phyloP scores from a whole-genome alignment of 1,140 invertebrate species.

The Nylanderia fulva region DNA sequence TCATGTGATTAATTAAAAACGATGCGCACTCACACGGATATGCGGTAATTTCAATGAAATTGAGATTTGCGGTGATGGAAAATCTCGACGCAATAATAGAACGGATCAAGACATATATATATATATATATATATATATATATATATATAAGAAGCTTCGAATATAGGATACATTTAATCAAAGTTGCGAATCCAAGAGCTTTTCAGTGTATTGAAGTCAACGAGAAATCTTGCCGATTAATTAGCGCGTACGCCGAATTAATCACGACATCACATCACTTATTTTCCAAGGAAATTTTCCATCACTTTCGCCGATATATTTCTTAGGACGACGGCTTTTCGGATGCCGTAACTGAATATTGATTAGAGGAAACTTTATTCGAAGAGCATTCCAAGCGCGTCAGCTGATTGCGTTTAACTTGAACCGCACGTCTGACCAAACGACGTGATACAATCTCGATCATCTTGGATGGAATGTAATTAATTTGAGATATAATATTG shows the following conservation, averaged over 20 bases:
- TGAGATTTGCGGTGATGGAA: not conserved
- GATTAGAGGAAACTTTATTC: slow-evolving; percentile 30
- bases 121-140: no score
- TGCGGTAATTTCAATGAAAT: not conserved
- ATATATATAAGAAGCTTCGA: not conserved
- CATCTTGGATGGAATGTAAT: slow-evolving; percentile 38
- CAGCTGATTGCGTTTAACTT: slow-evolving; percentile 48
- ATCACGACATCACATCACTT: slow-evolving; percentile 6
- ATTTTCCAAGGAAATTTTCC: slow-evolving; percentile 26
- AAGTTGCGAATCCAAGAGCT: not conserved
- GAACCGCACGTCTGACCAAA: not conserved
- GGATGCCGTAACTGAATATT: slow-evolving; percentile 25
- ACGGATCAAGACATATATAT: not conserved
- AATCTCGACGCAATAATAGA: not conserved
- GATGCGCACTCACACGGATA: slow-evolving; percentile 16
- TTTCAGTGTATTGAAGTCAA: not conserved
- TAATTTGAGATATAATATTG: slow-evolving; percentile 28
- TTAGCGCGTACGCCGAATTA: slow-evolving; percentile 31
- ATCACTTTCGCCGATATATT: slow-evolving; percentile 48
- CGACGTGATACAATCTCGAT: slow-evolving; percentile 39
- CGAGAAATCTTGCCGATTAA: not conserved
- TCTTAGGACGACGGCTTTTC: not conserved
- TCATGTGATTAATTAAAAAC: not conserved
- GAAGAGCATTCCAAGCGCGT: slow-evolving; percentile 51
- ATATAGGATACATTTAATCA: not conserved